phyloP scores from a whole-genome alignment of 2,888 invertebrate genomes.

The Leptopilina syphax region DNA sequence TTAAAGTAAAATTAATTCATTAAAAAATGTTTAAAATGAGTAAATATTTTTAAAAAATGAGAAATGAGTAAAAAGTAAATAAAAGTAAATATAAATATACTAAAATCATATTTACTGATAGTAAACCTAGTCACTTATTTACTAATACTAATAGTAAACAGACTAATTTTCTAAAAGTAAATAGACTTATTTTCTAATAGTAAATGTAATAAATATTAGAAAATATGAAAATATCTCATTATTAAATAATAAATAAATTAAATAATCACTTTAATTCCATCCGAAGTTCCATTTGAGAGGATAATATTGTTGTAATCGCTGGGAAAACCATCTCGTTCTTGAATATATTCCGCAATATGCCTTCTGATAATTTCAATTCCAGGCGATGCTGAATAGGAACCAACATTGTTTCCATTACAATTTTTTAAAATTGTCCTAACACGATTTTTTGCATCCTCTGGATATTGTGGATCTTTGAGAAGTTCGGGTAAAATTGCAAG shows the following conservation, averaged over 20 bases:
- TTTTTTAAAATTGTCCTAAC: constrained; percentile 81
- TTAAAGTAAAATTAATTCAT: neutral
- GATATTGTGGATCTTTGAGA: constrained; percentile 84
- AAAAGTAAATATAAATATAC: too few relatives aligned
- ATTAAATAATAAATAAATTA: neutral
- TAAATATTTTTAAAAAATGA: too few relatives aligned
- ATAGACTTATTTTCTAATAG: too few relatives aligned
- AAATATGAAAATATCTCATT: too few relatives aligned
- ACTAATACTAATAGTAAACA: too few relatives aligned
- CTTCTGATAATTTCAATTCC: constrained; percentile 94
- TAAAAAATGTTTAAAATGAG: neutral
- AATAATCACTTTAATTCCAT: constrained; percentile 88
- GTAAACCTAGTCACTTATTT: too few relatives aligned
- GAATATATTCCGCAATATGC: constrained; percentile 92
- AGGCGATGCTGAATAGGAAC: constrained; percentile 90
- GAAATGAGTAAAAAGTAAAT: too few relatives aligned
- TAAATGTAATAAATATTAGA: too few relatives aligned
- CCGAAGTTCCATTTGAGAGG: constrained; percentile 93
- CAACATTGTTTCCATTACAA: constrained; percentile 89
- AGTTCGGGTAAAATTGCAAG: constrained; percentile 86
- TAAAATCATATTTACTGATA: too few relatives aligned
- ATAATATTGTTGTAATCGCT: constrained; percentile 88
- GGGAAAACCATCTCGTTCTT: constrained; percentile 87
- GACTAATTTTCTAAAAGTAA: too few relatives aligned
- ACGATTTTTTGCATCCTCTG: constrained; percentile 89